These are phyloP conservation scores for Lethocerus indicus DNA, from an alignment of 1,140 invertebrate species.

Conservation along the genomic window DNA sequence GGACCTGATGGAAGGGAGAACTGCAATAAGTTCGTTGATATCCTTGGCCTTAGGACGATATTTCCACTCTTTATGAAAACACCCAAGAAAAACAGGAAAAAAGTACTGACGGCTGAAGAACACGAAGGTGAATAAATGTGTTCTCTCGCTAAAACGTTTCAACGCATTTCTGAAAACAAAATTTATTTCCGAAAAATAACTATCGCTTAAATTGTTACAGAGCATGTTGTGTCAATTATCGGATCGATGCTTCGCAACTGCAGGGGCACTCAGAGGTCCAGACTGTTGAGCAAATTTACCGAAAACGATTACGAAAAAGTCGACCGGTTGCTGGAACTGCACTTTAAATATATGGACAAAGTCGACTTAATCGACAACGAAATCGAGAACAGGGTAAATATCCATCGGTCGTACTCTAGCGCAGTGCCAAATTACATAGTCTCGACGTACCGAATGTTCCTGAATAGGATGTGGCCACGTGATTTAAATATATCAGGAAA, in stretches of 20 bases:
- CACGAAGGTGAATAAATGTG: slow-evolving; percentile 53
- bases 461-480: too few species aligned
- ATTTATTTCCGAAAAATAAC: background rate
- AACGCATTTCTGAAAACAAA: background rate
- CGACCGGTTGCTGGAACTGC: slow-evolving; percentile 85
- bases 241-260: slow-evolving; percentile 85
- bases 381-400: slow-evolving; percentile 32
- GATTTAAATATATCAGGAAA: too few species aligned
- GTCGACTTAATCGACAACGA: slow-evolving; percentile 69
- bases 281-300: slow-evolving; percentile 87
- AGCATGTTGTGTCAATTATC: slow-evolving; percentile 90
- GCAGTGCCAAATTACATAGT: too few species aligned
- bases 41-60: slow-evolving; percentile 85
- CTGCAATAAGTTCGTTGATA: slow-evolving; percentile 98
- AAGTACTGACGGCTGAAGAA: slow-evolving; percentile 72
- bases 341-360: slow-evolving; percentile 95
- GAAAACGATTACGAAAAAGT: slow-evolving; percentile 99
- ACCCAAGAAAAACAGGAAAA: slow-evolving; percentile 69
- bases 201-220: slow-evolving; percentile 32
- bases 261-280: slow-evolving; percentile 70
- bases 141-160: background rate
- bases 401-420: too few species aligned
- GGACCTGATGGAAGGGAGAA: slow-evolving; percentile 86
- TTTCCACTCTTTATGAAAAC: slow-evolving; percentile 99
- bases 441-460: too few species aligned